phyloP scores from a whole-genome alignment of 2,797 vertebrate genomes.

The Pyrocephalus nanus region DNA sequence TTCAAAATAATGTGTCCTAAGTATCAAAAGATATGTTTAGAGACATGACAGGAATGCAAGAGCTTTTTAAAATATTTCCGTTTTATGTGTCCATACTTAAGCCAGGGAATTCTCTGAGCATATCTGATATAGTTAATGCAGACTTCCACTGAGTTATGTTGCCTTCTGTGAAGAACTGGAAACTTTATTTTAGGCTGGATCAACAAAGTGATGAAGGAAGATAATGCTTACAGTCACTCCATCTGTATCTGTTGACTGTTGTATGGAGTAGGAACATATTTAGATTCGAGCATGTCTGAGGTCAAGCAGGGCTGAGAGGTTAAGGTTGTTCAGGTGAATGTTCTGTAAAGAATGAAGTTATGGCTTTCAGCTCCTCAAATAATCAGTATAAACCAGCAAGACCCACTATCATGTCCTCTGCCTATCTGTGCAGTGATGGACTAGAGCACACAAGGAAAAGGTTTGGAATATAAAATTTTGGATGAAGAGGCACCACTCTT shows the following conservation, averaged over 20 bases:
- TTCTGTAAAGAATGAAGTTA: background rate
- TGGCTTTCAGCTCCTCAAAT: background rate
- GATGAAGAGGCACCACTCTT: background rate
- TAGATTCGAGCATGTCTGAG: rapidly evolving
- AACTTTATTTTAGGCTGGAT: background rate
- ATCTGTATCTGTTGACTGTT: background rate
- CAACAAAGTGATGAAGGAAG: background rate
- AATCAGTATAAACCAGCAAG: background rate
- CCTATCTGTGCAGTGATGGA: background rate
- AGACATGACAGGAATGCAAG: background rate
- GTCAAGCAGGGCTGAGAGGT: background rate
- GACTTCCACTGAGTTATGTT: background rate
- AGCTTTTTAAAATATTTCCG: background rate
- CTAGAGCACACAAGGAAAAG: background rate
- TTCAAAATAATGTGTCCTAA: background rate
- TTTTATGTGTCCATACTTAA: background rate
- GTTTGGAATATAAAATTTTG: background rate
- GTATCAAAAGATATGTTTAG: background rate
- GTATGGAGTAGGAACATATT: background rate
- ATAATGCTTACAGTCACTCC: background rate
- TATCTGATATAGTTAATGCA: background rate
- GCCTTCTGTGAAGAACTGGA: background rate
- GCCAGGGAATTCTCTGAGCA: background rate
- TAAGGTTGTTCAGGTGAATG: background rate
- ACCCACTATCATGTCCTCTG: background rate